Conservation (phyloP, 2,888 invertebrate species). For the Habroteleia sp. region DNA sequence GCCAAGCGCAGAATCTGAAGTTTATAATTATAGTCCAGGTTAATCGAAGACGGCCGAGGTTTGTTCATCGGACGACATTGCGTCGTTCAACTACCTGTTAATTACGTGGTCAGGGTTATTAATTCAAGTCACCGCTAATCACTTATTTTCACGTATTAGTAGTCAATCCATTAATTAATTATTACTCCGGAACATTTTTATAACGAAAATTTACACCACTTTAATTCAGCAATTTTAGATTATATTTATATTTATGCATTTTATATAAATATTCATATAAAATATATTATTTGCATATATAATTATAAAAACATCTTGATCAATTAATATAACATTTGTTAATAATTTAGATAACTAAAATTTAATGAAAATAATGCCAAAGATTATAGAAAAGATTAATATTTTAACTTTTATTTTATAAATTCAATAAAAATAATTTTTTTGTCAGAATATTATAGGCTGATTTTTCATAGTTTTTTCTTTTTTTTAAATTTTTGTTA, state of each 20-base stretch:
- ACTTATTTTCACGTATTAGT: constrained; percentile 70
- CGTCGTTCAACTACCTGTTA: constrained; percentile 70
- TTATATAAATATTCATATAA: background rate
- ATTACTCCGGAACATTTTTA: constrained; percentile 60
- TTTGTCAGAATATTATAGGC: no score
- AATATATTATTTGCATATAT: no score
- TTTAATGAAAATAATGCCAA: no score
- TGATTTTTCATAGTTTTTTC: no score
- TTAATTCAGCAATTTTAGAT: background rate
- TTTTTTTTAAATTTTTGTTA: no score
- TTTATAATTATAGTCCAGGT: constrained; percentile 52
- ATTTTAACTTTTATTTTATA: no score
- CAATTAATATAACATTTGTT: no score
- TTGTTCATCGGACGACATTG: constrained; percentile 58
- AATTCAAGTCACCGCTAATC: constrained; percentile 73
- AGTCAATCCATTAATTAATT: constrained; percentile 73
- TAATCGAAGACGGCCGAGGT: constrained; percentile 71
- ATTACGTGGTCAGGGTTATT: constrained; percentile 75
- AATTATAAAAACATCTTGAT: no score
- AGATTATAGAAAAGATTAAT: no score
- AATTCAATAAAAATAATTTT: no score
- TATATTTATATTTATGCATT: background rate
- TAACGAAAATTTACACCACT: constrained; percentile 8
- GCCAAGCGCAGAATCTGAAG: constrained; percentile 12
- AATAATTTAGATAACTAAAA: no score